Percentiles rank a stretch among this genome's conserved stretches.
Evolutionary conservation across 1,140 invertebrate genomes (phyloP).

Genomic region (Marisa cornuarietis): DNA sequence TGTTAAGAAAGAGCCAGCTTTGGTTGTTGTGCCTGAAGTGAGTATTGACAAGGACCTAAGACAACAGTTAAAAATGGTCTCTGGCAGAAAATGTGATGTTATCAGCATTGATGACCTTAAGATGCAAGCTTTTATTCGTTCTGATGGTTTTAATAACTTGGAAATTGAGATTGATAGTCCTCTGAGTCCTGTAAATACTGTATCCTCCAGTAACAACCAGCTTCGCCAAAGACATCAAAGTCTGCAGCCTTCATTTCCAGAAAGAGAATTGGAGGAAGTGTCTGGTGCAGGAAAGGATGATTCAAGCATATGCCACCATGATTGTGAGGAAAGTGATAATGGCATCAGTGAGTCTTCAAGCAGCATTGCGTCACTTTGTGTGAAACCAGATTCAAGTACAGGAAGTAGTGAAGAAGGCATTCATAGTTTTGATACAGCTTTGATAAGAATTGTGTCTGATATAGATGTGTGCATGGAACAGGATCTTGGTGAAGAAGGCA

Average conservation of each 20-base stretch:
- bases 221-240: neutral
- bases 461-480: constrained; percentile 45
- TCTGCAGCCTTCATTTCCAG: neutral
- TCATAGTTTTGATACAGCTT: neutral
- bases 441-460: constrained; percentile 23
- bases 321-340: neutral
- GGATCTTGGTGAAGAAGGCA: constrained; percentile 44
- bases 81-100: constrained; percentile 43
- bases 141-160: constrained; percentile 54
- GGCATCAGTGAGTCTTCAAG: neutral
- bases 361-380: neutral
- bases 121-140: constrained; percentile 53
- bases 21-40: neutral
- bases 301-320: constrained; percentile 4
- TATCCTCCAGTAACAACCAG: neutral
- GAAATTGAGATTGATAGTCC: constrained; percentile 53
- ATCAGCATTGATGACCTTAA: constrained; percentile 56
- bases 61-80: constrained; percentile 20
- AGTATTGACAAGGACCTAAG: constrained; percentile 26
- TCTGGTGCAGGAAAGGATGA: neutral
- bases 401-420: neutral
- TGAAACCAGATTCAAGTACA: no score
- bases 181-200: constrained; percentile 21
- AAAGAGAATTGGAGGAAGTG: no score
- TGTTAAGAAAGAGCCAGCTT: neutral